Evolutionary conservation across 2,797 vertebrate species (phyloP).

Genomic region (Hybognathus amarus): DNA sequence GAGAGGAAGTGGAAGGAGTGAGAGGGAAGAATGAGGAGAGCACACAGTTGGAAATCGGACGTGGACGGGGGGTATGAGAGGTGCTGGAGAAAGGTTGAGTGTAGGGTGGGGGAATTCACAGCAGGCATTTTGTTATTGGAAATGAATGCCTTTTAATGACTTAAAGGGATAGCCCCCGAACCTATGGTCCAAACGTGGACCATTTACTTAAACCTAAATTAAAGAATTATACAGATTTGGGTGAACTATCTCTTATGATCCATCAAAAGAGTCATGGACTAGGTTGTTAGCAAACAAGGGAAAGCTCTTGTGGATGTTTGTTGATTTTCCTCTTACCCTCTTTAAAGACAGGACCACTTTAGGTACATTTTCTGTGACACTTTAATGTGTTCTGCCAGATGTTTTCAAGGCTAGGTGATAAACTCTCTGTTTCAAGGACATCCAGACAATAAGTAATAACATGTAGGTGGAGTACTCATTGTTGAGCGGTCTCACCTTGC

Average conservation of each 20-base stretch:
- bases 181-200: not conserved
- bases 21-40: conserved; percentile 10
- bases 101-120: conserved; percentile 3
- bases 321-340: conserved; percentile 30
- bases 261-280: not conserved
- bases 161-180: too few relatives aligned
- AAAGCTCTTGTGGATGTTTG: conserved; percentile 14
- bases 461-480: conserved; percentile 61
- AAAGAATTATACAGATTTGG: too few relatives aligned
- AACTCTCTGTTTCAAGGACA: conserved; percentile 67
- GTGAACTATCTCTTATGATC: not conserved
- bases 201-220: not conserved
- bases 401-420: conserved; percentile 55
- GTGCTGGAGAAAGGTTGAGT: conserved; percentile 2
- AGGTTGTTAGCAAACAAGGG: not conserved
- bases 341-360: conserved; percentile 32
- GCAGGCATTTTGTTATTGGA: conserved; percentile 36
- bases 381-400: conserved; percentile 45
- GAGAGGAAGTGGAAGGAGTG: conserved; percentile 13
- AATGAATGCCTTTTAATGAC: conserved; percentile 27
- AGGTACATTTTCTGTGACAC: conserved; percentile 33
- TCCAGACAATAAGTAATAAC: conserved; percentile 64
- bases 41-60: conserved; percentile 1
- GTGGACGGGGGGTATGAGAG: conserved; percentile 7
- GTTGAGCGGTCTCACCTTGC: conserved; percentile 53